phyloP scores from a whole-genome alignment of 2,797 vertebrate species.

The Pogonophryne albipinna region DNA sequence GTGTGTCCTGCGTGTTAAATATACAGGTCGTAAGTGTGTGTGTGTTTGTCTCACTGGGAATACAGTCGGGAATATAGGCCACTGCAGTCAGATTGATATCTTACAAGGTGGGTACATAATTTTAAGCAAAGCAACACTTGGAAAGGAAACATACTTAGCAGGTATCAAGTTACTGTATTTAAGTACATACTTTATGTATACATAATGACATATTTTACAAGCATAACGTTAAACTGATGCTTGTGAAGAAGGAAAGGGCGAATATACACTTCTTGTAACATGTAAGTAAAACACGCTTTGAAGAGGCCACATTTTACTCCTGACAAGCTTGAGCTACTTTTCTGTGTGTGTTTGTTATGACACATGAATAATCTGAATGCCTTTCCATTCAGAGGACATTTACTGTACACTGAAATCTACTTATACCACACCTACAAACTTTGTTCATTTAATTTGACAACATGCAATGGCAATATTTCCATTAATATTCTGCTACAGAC shows the following conservation, averaged over 20 bases:
- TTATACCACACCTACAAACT: background rate
- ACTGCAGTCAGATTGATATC: slow-evolving; percentile 29
- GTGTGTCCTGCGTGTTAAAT: slow-evolving; percentile 64
- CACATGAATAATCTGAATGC: background rate
- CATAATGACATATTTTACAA: slow-evolving; percentile 16
- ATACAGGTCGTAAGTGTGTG: slow-evolving; percentile 61
- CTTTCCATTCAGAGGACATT: slow-evolving; percentile 1
- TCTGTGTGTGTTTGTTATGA: slow-evolving; percentile 11
- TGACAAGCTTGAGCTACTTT: slow-evolving; percentile 7
- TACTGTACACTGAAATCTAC: background rate
- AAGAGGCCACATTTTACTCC: slow-evolving; percentile 16
- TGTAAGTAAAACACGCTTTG: slow-evolving; percentile 33
- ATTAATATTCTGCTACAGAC: background rate
- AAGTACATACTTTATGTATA: slow-evolving; percentile 5
- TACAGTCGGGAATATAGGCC: slow-evolving; percentile 40
- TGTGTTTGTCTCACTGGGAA: slow-evolving; percentile 37
- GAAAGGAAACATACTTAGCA: slow-evolving; percentile 30
- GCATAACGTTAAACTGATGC: slow-evolving; percentile 11
- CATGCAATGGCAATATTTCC: background rate
- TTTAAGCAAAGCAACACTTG: slow-evolving; percentile 34
- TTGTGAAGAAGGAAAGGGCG: slow-evolving; percentile 13
- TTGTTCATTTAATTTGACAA: background rate
- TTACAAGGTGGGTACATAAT: slow-evolving; percentile 23
- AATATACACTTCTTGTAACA: slow-evolving; percentile 3
- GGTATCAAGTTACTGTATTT: background rate